phyloP scores from a whole-genome alignment of 2,888 invertebrate species.

The Ormyrus labotus region DNA sequence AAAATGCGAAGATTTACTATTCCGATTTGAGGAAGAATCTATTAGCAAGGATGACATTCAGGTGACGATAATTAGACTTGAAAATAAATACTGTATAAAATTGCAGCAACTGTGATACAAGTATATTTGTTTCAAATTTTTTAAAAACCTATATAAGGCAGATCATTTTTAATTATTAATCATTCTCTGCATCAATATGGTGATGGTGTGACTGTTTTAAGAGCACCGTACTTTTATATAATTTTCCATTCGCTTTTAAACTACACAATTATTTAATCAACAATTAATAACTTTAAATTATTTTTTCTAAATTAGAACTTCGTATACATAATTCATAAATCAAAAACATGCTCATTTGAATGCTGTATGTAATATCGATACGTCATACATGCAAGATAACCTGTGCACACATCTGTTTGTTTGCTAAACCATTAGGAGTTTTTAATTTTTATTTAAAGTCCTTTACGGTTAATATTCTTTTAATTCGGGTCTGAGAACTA shows the following conservation, averaged over 20 bases:
- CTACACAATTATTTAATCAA: no score
- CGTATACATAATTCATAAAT: conserved; percentile 20
- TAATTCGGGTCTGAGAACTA: neutral
- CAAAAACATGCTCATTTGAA: no score
- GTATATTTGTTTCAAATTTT: neutral
- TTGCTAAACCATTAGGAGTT: no score
- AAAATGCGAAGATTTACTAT: conserved; percentile 92
- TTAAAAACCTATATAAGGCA: no score
- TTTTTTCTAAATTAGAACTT: no score
- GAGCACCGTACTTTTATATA: conserved; percentile 22
- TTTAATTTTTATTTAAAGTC: no score
- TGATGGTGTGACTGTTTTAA: conserved; percentile 37
- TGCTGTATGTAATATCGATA: no score
- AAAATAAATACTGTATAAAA: neutral
- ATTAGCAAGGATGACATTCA: conserved; percentile 92
- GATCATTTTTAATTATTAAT: neutral
- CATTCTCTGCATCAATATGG: conserved; percentile 17
- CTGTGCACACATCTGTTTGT: no score
- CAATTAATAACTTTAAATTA: no score
- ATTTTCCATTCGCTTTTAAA: conserved; percentile 30
- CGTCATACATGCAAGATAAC: no score
- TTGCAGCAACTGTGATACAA: neutral
- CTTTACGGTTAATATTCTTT: no score
- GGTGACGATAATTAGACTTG: conserved; percentile 76
- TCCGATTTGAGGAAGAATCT: conserved; percentile 93